These are phyloP conservation scores for Sebastes iracundus DNA, from an alignment of 2,797 vertebrate genomes.

Conservation along the genomic window DNA sequence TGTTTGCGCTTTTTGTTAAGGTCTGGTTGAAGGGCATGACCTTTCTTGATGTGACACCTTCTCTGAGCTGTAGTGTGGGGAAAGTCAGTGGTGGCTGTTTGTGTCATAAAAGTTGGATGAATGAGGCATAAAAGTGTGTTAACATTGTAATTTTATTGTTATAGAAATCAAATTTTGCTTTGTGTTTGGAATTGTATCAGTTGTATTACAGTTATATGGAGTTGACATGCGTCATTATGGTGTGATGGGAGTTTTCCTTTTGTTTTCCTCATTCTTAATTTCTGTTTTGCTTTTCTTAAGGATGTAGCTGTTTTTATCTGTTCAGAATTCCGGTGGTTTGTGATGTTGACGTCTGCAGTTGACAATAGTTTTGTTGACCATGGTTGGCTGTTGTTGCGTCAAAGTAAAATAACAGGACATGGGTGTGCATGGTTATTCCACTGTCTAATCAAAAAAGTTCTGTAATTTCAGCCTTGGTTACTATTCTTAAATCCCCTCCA, in stretches of 20 bases:
- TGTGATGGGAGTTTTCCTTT: background rate
- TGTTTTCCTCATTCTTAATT: background rate
- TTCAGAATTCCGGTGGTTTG: conserved; percentile 3
- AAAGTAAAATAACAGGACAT: conserved; percentile 15
- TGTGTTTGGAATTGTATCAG: background rate
- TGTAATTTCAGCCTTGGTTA: background rate
- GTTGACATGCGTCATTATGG: no score
- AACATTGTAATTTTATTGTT: background rate
- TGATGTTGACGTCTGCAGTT: background rate
- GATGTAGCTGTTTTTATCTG: conserved; percentile 9
- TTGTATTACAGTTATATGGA: background rate
- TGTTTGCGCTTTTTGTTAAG: conserved; percentile 13
- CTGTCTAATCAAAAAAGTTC: background rate
- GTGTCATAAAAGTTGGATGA: background rate
- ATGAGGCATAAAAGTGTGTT: background rate
- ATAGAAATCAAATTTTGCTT: background rate
- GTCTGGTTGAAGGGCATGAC: conserved; percentile 34
- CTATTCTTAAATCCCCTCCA: background rate
- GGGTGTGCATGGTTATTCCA: background rate
- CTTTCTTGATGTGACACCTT: background rate
- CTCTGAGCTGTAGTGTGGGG: background rate
- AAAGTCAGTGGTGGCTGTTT: background rate
- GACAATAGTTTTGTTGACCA: conserved; percentile 4
- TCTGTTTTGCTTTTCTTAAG: background rate
- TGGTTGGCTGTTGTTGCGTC: background rate